Evolutionary conservation across 2,113 vertebrate species (phyloP).

Genomic region (Tachysurus fulvidraco): DNA sequence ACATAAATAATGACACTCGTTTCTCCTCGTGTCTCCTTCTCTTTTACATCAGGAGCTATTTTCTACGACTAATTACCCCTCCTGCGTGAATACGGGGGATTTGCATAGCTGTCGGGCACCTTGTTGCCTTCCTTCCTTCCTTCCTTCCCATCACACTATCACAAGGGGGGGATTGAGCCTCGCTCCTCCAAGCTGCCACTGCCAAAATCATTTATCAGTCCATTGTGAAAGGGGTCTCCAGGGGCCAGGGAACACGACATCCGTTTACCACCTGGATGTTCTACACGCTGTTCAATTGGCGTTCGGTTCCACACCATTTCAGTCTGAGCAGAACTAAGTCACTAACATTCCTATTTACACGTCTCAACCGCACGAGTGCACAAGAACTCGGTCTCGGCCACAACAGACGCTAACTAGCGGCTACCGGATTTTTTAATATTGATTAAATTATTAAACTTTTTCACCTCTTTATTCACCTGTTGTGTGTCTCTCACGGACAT

Average conservation of each 20-base stretch:
- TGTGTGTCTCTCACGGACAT: not conserved
- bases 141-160: constrained; percentile 38
- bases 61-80: constrained; percentile 49
- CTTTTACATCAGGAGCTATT: constrained; percentile 47
- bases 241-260: constrained; percentile 40
- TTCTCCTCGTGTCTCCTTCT: constrained; percentile 26
- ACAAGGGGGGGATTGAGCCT: constrained; percentile 16
- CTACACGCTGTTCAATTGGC: constrained; percentile 45
- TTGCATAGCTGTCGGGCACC: constrained; percentile 57
- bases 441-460: not conserved
- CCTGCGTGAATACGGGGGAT: constrained; percentile 46
- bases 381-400: not conserved
- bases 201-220: constrained; percentile 45
- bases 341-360: not conserved
- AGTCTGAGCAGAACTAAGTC: not conserved
- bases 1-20: constrained; percentile 39
- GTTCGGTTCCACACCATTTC: constrained; percentile 21
- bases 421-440: not conserved
- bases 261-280: constrained; percentile 51
- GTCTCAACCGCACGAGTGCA: not conserved
- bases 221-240: constrained; percentile 33
- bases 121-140: no score
- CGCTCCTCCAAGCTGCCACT: constrained; percentile 18
- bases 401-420: not conserved
- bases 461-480: not conserved